Evolutionary conservation across 1,140 invertebrate genomes (phyloP).

Genomic region (Phthorimaea operculella): DNA sequence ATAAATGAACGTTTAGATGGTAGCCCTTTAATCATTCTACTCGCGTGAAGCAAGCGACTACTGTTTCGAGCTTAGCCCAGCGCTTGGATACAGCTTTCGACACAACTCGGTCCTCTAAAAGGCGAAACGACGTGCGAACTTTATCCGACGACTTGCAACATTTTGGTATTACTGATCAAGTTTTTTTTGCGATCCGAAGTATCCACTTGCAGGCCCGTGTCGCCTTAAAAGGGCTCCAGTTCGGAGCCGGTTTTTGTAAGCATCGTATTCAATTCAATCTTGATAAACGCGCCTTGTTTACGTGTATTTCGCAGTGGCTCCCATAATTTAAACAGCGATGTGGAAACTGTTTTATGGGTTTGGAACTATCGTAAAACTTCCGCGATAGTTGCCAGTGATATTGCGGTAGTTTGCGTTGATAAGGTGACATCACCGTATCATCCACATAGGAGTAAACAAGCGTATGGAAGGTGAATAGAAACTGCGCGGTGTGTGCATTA

Average conservation of each 20-base stretch:
- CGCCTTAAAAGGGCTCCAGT: conserved; percentile 37
- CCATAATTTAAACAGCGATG: conserved; percentile 8
- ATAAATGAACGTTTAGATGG: conserved; percentile 31
- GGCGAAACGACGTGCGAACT: conserved; percentile 45
- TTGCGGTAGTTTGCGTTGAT: not conserved
- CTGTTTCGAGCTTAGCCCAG: conserved; percentile 27
- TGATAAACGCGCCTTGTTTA: conserved; percentile 43
- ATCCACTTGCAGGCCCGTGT: conserved; percentile 46
- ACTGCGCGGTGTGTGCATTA: not conserved
- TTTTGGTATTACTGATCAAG: conserved; percentile 51
- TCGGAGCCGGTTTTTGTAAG: conserved; percentile 43
- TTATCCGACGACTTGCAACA: conserved; percentile 41
- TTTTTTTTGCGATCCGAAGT: conserved; percentile 59
- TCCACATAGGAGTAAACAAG: not conserved
- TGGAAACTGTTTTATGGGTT: conserved; percentile 11
- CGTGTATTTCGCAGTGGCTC: conserved; percentile 27
- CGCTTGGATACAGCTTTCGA: conserved; percentile 34
- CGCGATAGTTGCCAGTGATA: not conserved
- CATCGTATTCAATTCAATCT: conserved; percentile 54
- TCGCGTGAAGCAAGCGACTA: conserved; percentile 27
- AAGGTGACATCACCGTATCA: not conserved
- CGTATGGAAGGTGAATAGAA: not conserved
- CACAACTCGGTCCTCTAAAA: conserved; percentile 43
- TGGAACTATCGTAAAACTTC: conserved; percentile 3
- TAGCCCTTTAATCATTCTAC: conserved; percentile 32